These are phyloP conservation scores for Folsomia candida DNA, from an alignment of 2,888 invertebrate species.

Conservation along the genomic window DNA sequence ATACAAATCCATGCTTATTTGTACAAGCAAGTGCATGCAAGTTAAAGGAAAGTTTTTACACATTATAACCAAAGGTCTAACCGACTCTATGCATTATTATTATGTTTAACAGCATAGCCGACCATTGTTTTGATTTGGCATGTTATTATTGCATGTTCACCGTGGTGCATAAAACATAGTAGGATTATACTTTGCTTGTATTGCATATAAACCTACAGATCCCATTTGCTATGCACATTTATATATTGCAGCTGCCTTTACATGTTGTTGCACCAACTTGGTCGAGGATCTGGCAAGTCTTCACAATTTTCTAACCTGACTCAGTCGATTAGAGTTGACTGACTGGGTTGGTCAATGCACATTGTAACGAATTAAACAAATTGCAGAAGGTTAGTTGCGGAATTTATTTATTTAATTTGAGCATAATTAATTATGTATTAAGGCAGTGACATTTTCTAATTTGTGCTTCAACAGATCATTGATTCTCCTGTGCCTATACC, in stretches of 20 bases:
- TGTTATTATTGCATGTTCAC: neutral
- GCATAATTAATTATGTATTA: neutral
- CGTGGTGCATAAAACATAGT: neutral
- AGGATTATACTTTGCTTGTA: neutral
- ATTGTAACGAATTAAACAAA: neutral
- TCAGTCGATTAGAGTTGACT: slow-evolving; percentile 9
- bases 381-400: slow-evolving; percentile 1
- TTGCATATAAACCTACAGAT: neutral
- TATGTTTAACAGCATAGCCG: too few species aligned
- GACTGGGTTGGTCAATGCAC: slow-evolving; percentile 14
- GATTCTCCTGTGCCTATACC: slow-evolving; percentile 10
- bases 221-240: neutral
- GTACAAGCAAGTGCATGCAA: too few species aligned
- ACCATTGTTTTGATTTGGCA: neutral
- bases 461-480: too few species aligned
- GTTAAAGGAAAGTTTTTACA: too few species aligned
- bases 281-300: neutral
- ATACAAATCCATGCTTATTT: too few species aligned
- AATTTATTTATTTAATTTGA: neutral
- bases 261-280: neutral
- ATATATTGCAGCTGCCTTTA: neutral
- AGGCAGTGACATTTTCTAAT: too few species aligned
- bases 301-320: neutral
- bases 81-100: too few species aligned
- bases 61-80: too few species aligned